These are phyloP conservation scores for Lepidothrix coronata DNA, from an alignment of 2,113 vertebrate genomes.

Conservation along the genomic window DNA sequence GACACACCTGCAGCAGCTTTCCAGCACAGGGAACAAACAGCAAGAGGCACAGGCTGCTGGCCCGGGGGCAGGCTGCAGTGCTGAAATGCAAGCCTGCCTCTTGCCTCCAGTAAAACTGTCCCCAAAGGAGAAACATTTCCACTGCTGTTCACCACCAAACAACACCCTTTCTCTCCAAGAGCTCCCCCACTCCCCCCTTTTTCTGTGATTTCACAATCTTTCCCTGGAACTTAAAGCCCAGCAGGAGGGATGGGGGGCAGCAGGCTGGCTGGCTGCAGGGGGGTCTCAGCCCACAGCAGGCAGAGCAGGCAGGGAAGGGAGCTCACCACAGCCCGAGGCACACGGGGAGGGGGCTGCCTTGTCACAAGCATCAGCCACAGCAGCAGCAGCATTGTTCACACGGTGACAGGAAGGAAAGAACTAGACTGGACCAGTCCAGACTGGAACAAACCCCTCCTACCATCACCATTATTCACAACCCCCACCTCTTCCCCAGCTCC, in stretches of 20 bases:
- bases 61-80: background rate
- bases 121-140: background rate
- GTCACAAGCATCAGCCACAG: constrained; percentile 27
- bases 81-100: background rate
- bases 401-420: constrained; percentile 73
- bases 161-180: background rate
- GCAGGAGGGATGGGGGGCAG: fast-evolving
- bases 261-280: background rate
- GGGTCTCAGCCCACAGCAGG: background rate
- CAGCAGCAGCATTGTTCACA: constrained; percentile 69
- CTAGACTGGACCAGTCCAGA: constrained; percentile 77
- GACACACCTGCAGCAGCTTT: background rate
- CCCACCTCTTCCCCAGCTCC: constrained; percentile 12
- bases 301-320: background rate
- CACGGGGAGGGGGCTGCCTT: constrained; percentile 24
- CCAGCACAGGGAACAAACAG: background rate
- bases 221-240: background rate
- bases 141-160: background rate
- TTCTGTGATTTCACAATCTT: background rate
- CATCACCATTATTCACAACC: constrained; percentile 57
- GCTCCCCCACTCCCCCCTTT: background rate
- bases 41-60: background rate
- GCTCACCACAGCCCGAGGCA: background rate
- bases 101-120: background rate
- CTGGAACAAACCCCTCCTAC: constrained; percentile 74